Base-by-base conservation (phyloP, 2,113 vertebrate genomes). In the Actinemys pallida region DNA sequence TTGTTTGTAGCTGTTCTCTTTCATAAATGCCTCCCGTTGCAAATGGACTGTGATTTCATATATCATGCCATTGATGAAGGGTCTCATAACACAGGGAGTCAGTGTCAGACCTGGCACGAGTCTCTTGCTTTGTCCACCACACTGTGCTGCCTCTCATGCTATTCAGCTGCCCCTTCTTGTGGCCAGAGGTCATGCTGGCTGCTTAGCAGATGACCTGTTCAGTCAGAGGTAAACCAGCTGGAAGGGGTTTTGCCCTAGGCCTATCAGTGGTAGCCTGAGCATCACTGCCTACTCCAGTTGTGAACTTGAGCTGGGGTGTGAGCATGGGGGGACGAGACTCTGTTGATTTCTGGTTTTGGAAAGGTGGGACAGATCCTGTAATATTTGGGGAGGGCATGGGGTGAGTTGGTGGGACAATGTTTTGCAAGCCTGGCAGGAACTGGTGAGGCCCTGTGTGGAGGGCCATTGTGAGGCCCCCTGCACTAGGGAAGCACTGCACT, bases 211-310 rank as follows among this genome's bases (percentile, higher is more conserved):
- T 42, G 39, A 75, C 39, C 72, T 25, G 39, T 31, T n/a, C 16
- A 25, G 5, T 75, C 39, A 75, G 19, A 75, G 20, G 20, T n/a
- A 72, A 54, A 72, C n/a, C 69, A 39, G 19, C n/a, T 72, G 69
- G 8, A 45, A 75, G 22, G n/a, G 39, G 39, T 22, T 42, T 39
- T 42, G 72, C 39, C 19, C 19, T 24, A 22, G 39, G 24, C 17
- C n/a, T 31, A 39, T 39, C 22, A 10, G 11, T 31, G 11, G 24
- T 75, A 42, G 29, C 20, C 39, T 4, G 62, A 53, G 1, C 0
- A 0, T 5, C 4, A 0, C 53, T 1, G 0, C 31, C 45, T 0
- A 0, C 62, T 10, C 50, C 27, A 35, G 52, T 81, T 75, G 39
- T 16, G 65, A 52, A 24, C 6, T 35, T 27, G 47, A 31, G 19